phyloP scores from a whole-genome alignment of 2,888 invertebrate genomes.

The Protonemura montana region DNA sequence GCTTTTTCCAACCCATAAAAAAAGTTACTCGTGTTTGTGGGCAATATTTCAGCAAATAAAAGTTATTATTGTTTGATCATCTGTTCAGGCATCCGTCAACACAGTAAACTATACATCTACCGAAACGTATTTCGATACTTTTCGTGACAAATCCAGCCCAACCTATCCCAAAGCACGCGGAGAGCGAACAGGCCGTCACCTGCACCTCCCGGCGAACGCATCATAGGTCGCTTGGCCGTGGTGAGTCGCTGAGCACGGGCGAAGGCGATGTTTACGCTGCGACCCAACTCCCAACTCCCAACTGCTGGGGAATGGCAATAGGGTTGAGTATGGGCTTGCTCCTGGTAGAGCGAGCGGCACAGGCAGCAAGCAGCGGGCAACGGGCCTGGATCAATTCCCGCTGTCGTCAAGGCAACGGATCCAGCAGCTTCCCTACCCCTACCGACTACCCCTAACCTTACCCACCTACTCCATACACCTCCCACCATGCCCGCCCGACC shows the following conservation, averaged over 20 bases:
- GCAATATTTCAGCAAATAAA: background rate
- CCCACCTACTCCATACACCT: constrained; percentile 16
- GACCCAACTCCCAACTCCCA: background rate
- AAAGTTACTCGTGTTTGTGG: background rate
- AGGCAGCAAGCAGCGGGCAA: background rate
- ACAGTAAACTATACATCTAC: background rate
- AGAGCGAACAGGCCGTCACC: too few species aligned
- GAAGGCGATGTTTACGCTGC: background rate
- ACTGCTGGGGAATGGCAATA: constrained; percentile 2
- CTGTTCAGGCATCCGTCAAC: background rate
- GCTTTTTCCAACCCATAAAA: constrained; percentile 14
- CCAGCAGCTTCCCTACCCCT: constrained; percentile 28
- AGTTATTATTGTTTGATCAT: constrained; percentile 7
- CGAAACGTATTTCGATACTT: background rate
- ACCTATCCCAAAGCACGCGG: too few species aligned
- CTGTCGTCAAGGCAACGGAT: constrained; percentile 40
- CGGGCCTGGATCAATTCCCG: constrained; percentile 45
- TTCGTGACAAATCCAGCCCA: background rate
- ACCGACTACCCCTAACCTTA: constrained; percentile 28
- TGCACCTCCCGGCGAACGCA: too few species aligned
- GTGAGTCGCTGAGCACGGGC: background rate
- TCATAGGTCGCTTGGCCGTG: too few species aligned
- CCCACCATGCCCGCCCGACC: constrained; percentile 9
- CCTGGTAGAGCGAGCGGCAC: background rate
- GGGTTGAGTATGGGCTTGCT: constrained; percentile 15